Evolutionary conservation across 2,888 invertebrate species (phyloP).

Genomic region (Tinea semifulvella): DNA sequence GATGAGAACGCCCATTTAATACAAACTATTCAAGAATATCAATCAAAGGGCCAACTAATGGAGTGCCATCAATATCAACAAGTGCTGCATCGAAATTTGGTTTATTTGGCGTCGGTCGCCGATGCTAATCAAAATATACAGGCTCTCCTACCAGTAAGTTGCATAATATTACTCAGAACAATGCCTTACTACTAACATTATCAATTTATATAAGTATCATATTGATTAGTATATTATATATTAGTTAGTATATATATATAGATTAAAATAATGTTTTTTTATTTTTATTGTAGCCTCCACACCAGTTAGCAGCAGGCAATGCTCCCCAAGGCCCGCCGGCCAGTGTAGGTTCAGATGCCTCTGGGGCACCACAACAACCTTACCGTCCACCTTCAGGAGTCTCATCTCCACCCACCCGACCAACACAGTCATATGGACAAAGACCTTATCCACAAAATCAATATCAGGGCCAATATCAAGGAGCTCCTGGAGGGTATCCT

Average conservation of each 20-base stretch:
- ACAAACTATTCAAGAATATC: slow-evolving; percentile 96
- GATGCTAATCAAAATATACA: slow-evolving; percentile 95
- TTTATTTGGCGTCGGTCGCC: slow-evolving; percentile 95
- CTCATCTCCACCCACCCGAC: slow-evolving; percentile 64
- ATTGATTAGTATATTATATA: neutral
- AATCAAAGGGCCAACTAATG: slow-evolving; percentile 91
- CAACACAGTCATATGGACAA: slow-evolving; percentile 74
- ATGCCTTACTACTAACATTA: neutral
- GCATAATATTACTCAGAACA: neutral
- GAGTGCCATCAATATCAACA: slow-evolving; percentile 96
- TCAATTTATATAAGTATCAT: neutral
- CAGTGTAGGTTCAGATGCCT: slow-evolving; percentile 38
- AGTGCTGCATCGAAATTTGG: slow-evolving; percentile 92
- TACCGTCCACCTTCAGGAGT: slow-evolving; percentile 61
- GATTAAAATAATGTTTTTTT: slow-evolving; percentile 24
- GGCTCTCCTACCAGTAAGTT: slow-evolving; percentile 84
- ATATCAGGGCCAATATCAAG: slow-evolving; percentile 69
- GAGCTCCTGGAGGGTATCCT: slow-evolving; percentile 68
- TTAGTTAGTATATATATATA: neutral
- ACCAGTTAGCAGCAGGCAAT: slow-evolving; percentile 65
- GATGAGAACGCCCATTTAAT: slow-evolving; percentile 98
- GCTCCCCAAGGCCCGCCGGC: slow-evolving; percentile 48
- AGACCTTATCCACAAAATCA: slow-evolving; percentile 74
- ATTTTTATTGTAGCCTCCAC: slow-evolving; percentile 59
- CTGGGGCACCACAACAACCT: slow-evolving; percentile 53